phyloP scores from a whole-genome alignment of 2,113 vertebrate species.

The Neogale vison region DNA sequence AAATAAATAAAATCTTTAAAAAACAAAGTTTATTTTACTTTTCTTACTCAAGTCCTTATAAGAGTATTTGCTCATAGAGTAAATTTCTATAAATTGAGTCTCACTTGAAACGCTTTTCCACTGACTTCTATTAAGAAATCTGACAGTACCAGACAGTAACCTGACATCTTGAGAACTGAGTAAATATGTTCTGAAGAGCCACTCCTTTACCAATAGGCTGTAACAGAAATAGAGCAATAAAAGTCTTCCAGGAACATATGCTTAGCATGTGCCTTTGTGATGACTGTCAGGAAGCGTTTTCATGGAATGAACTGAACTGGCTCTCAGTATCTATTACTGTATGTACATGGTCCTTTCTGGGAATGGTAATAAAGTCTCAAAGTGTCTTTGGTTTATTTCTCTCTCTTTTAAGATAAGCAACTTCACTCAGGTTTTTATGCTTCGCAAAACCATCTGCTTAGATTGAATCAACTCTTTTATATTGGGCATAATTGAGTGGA shows the following conservation, averaged over 20 bases:
- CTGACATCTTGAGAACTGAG: not conserved
- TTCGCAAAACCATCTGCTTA: not conserved
- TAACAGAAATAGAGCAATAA: constrained; percentile 17
- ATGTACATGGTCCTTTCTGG: not conserved
- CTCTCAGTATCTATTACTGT: not conserved
- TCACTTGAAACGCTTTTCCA: not conserved
- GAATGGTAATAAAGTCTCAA: not conserved
- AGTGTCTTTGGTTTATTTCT: not conserved
- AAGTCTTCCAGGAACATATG: not conserved
- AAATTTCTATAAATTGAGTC: constrained; percentile 29
- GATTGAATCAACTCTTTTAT: not conserved
- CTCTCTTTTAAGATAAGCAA: constrained; percentile 9
- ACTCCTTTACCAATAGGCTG: not conserved
- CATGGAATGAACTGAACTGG: not conserved
- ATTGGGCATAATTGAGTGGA: not conserved
- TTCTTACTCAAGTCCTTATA: not conserved
- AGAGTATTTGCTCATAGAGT: not conserved
- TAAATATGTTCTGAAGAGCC: not conserved
- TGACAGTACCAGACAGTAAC: not conserved
- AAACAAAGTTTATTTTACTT: not conserved
- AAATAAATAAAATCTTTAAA: too few species aligned
- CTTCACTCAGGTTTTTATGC: not conserved
- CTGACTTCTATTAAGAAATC: constrained; percentile 9
- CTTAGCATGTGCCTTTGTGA: not conserved
- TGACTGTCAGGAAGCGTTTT: not conserved